A percentile compares a stretch with the other conserved stretches of the same genome.
These are phyloP conservation scores for Danio aesculapii DNA, from an alignment of 2,797 vertebrate species.

Conservation along the genomic window DNA sequence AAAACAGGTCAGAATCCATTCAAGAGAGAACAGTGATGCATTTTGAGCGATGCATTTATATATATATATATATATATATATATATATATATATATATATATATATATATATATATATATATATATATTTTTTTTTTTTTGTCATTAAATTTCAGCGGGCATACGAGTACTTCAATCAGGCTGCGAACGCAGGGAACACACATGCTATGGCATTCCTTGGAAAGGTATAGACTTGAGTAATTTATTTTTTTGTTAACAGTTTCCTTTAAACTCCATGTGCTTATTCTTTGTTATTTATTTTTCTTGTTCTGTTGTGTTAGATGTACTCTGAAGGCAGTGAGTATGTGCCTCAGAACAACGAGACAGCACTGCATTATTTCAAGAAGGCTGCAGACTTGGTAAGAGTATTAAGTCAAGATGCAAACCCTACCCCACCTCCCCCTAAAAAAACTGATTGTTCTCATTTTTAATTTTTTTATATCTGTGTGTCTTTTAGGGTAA, in stretches of 20 bases:
- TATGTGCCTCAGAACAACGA: conserved; percentile 95
- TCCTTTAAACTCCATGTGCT: conserved; percentile 6
- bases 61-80: too few species aligned
- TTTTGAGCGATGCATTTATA: too few species aligned
- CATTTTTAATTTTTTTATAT: neutral
- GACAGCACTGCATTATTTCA: conserved; percentile 96
- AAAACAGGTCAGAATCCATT: too few species aligned
- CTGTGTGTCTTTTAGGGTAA: conserved; percentile 84
- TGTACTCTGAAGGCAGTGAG: conserved; percentile 98
- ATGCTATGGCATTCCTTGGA: conserved; percentile 98
- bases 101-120: too few species aligned
- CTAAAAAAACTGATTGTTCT: neutral
- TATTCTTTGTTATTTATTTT: neutral
- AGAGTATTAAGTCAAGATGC: conserved; percentile 48
- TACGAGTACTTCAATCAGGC: conserved; percentile 99
- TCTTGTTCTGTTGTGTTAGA: conserved; percentile 75
- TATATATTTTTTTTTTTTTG: too few species aligned
- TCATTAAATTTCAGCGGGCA: conserved; percentile 83
- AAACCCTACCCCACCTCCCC: too few species aligned
- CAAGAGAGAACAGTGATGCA: too few species aligned
- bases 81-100: too few species aligned
- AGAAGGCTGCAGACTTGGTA: conserved; percentile 98
- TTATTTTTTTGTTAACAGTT: too few species aligned
- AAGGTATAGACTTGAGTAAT: conserved; percentile 81
- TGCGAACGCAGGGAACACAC: conserved; percentile 95